Evolutionary conservation across 2,888 invertebrate species (phyloP).

Genomic region (Ennomos quercinarius): DNA sequence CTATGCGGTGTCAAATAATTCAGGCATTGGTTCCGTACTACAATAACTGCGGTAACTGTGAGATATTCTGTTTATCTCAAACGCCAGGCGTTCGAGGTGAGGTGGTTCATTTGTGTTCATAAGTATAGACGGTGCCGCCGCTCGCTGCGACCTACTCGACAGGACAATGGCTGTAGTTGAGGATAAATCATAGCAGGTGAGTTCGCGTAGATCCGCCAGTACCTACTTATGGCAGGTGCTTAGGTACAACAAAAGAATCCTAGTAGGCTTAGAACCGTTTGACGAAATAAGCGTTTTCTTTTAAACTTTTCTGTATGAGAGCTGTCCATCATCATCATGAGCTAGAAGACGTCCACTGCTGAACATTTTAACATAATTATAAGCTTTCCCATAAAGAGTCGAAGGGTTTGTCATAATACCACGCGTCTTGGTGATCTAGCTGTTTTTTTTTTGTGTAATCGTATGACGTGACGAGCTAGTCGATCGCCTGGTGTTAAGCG

Average conservation of each 20-base stretch:
- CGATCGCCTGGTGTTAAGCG: too few species aligned
- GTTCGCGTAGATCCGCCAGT: constrained; percentile 58
- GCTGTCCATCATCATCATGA: too few species aligned
- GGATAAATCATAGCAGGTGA: constrained; percentile 80
- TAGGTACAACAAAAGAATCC: too few species aligned
- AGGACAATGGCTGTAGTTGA: constrained; percentile 71
- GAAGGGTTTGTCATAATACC: too few species aligned
- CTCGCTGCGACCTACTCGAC: constrained; percentile 66
- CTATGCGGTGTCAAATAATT: constrained; percentile 20
- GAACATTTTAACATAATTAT: too few species aligned
- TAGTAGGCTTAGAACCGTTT: not conserved
- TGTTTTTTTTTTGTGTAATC: too few species aligned
- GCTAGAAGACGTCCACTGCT: too few species aligned
- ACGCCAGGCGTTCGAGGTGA: constrained; percentile 64
- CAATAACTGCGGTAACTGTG: constrained; percentile 20
- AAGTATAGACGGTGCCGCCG: constrained; percentile 56
- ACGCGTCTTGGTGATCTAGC: too few species aligned
- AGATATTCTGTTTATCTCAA: constrained; percentile 34
- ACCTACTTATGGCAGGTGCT: constrained; percentile 51
- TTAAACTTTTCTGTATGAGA: too few species aligned
- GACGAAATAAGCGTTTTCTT: constrained; percentile 7
- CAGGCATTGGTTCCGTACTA: constrained; percentile 21
- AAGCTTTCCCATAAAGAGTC: too few species aligned
- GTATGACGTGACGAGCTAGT: too few species aligned
- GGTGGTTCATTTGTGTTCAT: constrained; percentile 54